phyloP scores from a whole-genome alignment of 2,797 vertebrate species.

The Tadarida brasiliensis region DNA sequence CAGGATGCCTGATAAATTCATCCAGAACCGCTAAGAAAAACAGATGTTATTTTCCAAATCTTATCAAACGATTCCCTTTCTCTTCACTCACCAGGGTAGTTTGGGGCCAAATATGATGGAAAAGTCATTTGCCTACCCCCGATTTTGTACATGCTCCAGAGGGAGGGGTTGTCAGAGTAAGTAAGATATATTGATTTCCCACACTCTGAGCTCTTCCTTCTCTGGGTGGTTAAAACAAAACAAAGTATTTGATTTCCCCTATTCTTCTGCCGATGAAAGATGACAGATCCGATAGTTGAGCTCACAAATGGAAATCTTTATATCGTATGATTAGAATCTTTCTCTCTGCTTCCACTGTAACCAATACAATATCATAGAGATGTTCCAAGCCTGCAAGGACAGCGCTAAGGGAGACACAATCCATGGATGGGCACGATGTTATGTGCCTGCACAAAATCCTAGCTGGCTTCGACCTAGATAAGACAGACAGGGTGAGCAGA shows the following conservation, averaged over 20 bases:
- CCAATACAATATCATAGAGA: neutral
- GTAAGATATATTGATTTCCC: conserved; percentile 64
- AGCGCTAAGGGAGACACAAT: neutral
- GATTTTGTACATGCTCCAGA: neutral
- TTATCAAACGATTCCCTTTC: conserved; percentile 76
- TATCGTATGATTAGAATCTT: conserved; percentile 52
- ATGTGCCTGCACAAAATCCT: neutral
- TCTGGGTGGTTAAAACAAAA: conserved; percentile 72
- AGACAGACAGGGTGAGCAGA: neutral
- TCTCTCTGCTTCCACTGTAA: conserved; percentile 55
- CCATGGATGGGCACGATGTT: neutral
- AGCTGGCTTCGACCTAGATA: neutral
- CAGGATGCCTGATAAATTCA: conserved; percentile 79
- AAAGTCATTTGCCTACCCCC: conserved; percentile 70
- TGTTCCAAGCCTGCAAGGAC: neutral
- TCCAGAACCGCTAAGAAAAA: conserved; percentile 75
- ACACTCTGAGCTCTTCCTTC: conserved; percentile 55
- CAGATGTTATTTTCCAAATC: conserved; percentile 74
- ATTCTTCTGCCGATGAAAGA: conserved; percentile 70
- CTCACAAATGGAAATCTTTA: conserved; percentile 62
- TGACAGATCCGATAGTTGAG: conserved; percentile 51
- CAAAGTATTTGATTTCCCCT: conserved; percentile 70
- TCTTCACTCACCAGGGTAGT: conserved; percentile 48
- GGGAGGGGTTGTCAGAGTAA: neutral
- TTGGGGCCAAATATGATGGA: conserved; percentile 70